These are phyloP conservation scores for Nomada fabriciana DNA, from an alignment of 2,888 invertebrate genomes.

Conservation along the genomic window DNA sequence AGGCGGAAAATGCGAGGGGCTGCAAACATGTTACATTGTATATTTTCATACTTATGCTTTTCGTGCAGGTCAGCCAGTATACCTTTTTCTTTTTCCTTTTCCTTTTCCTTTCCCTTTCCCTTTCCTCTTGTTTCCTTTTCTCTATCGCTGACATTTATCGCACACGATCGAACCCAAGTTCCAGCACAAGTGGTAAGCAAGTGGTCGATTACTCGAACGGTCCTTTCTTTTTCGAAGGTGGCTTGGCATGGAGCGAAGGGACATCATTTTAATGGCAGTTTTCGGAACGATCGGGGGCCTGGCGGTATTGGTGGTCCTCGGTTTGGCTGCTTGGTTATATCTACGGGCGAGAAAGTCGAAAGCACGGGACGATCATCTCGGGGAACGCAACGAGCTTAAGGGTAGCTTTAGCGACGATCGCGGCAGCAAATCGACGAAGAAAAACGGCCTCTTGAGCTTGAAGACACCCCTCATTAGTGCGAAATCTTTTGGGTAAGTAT, in stretches of 20 bases:
- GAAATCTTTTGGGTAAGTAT: constrained; percentile 90
- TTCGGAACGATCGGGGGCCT: constrained; percentile 87
- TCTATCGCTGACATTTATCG: neutral
- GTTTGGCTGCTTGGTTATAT: constrained; percentile 86
- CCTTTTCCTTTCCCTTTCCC: no score
- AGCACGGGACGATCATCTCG: constrained; percentile 86
- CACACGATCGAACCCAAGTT: neutral
- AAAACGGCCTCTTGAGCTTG: constrained; percentile 89
- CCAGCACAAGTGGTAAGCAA: no score
- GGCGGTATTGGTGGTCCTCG: constrained; percentile 85
- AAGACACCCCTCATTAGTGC: constrained; percentile 91
- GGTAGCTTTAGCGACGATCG: constrained; percentile 83
- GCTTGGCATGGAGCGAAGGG: constrained; percentile 89
- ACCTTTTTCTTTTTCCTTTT: neutral
- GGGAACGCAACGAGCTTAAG: constrained; percentile 86
- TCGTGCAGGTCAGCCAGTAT: neutral
- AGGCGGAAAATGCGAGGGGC: neutral
- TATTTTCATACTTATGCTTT: constrained; percentile 46
- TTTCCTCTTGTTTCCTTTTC: no score
- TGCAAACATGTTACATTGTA: constrained; percentile 26
- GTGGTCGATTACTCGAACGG: constrained; percentile 12
- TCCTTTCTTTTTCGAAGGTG: constrained; percentile 83
- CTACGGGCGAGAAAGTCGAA: constrained; percentile 87
- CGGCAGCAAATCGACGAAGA: constrained; percentile 83
- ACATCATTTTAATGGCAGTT: constrained; percentile 88